A percentile compares a stretch with the other conserved stretches of the same genome.
Evolutionary conservation across 1,140 invertebrate species (phyloP).

Genomic region (Amyelois transitella): DNA sequence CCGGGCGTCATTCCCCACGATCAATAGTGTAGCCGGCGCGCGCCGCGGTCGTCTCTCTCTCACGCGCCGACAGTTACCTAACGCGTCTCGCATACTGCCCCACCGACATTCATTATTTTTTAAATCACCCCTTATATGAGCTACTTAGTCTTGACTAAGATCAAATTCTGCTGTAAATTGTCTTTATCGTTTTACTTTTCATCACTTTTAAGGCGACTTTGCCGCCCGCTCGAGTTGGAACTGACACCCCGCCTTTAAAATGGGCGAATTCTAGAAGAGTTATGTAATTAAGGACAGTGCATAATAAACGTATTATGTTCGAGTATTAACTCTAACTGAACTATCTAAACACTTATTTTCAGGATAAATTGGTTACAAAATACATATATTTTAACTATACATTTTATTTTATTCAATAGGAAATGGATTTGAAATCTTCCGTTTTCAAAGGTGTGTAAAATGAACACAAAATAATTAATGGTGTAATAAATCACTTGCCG

Average conservation of each 20-base stretch:
- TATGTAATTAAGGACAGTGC: too few relatives aligned
- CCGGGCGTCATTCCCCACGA: constrained; percentile 68
- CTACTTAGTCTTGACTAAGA: constrained; percentile 23
- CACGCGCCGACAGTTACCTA: constrained; percentile 49
- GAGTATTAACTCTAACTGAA: too few relatives aligned
- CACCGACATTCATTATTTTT: constrained; percentile 59
- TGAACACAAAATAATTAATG: neutral
- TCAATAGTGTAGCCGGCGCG: constrained; percentile 67
- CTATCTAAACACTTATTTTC: too few relatives aligned
- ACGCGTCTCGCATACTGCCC: constrained; percentile 50
- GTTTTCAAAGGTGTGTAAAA: too few relatives aligned
- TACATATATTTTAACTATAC: too few relatives aligned
- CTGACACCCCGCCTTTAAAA: neutral
- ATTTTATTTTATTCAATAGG: too few relatives aligned
- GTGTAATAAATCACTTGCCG: constrained; percentile 24
- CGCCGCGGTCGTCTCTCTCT: constrained; percentile 51
- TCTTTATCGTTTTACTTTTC: neutral
- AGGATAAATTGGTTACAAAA: constrained; percentile 4
- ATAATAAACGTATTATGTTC: too few relatives aligned
- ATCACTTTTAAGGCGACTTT: neutral
- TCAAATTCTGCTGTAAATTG: neutral
- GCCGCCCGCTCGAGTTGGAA: neutral
- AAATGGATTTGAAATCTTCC: too few relatives aligned
- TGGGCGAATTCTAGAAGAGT: too few relatives aligned
- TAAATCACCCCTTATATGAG: constrained; percentile 34